These are phyloP conservation scores for Chlorops oryzae DNA, from an alignment of 1,140 invertebrate species.

Conservation along the genomic window DNA sequence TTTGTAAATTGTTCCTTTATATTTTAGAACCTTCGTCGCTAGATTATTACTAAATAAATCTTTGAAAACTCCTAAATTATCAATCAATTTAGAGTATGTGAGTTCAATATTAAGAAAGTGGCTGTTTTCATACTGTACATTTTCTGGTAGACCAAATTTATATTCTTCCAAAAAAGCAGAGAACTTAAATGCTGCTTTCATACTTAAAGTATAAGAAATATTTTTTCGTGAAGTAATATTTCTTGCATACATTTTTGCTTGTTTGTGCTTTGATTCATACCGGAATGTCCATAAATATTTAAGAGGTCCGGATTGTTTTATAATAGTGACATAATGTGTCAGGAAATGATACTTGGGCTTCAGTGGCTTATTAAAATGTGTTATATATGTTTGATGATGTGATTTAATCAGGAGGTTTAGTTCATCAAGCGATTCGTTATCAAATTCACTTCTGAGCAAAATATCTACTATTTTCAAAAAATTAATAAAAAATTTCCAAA, in stretches of 20 bases:
- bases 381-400: too few species aligned
- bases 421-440: neutral
- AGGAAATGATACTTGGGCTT: constrained; percentile 30
- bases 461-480: neutral
- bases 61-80: neutral
- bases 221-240: constrained; percentile 17
- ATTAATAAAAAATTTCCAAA: constrained; percentile 17
- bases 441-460: neutral
- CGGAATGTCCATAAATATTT: constrained; percentile 17
- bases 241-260: constrained; percentile 19
- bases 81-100: neutral
- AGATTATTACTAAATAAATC: neutral
- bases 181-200: neutral
- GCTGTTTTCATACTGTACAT: neutral
- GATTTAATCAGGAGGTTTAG: too few species aligned
- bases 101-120: neutral
- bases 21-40: neutral
- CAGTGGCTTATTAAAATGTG: constrained; percentile 1
- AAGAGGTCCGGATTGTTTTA: constrained; percentile 24
- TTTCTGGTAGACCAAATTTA: neutral
- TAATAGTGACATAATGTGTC: constrained; percentile 24
- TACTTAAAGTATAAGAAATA: constrained; percentile 9
- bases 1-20: neutral
- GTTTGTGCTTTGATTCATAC: constrained; percentile 24
- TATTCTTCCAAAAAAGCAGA: neutral